phyloP scores from a whole-genome alignment of 2,797 vertebrate genomes.

The Sebastolobus altivelis region DNA sequence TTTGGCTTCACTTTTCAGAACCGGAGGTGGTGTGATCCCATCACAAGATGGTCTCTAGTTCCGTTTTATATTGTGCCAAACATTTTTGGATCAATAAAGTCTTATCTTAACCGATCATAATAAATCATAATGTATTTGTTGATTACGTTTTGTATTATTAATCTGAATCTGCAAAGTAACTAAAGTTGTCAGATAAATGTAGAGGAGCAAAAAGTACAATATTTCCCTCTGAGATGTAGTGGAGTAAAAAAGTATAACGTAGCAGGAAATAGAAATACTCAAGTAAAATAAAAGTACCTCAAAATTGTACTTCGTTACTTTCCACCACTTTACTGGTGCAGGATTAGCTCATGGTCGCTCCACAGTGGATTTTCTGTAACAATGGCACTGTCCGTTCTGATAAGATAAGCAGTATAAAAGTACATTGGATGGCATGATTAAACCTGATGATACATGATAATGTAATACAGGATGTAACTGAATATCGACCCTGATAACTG shows the following conservation, averaged over 20 bases:
- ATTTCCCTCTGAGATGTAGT: background rate
- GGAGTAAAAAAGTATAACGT: background rate
- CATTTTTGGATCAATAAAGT: accelerated
- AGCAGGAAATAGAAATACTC: background rate
- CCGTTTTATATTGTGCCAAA: background rate
- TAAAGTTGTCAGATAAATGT: background rate
- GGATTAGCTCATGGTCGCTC: background rate
- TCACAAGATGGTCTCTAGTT: background rate
- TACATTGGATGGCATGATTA: background rate
- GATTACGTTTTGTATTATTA: background rate
- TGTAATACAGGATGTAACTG: conserved; percentile 7
- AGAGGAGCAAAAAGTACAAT: background rate
- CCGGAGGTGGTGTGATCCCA: background rate
- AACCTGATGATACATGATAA: conserved; percentile 18
- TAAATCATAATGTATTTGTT: background rate
- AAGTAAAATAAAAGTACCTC: background rate
- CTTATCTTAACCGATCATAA: background rate
- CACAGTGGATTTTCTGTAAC: background rate
- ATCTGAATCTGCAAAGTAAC: background rate
- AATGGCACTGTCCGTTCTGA: background rate
- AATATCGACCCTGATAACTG: conserved; percentile 18
- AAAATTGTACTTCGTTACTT: background rate
- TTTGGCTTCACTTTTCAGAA: too few relatives aligned
- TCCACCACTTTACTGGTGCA: background rate
- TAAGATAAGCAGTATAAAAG: background rate